A percentile compares a stretch with the other conserved stretches of the same genome.
These are phyloP conservation scores for Alaudala cheleensis DNA, from an alignment of 2,113 vertebrate genomes.

Conservation along the genomic window DNA sequence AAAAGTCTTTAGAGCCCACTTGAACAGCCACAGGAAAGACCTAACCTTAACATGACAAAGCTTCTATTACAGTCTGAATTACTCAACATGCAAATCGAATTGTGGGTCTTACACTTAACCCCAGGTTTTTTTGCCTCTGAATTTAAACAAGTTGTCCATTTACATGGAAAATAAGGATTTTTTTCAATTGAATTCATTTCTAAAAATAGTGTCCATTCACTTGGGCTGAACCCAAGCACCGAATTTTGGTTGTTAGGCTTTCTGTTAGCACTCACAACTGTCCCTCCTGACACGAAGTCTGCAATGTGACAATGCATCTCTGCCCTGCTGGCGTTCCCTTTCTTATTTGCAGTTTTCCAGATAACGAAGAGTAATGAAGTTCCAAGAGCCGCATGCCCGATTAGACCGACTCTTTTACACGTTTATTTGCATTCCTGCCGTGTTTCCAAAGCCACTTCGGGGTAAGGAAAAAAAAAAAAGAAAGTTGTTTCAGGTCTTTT, in stretches of 20 bases:
- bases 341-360: conserved; percentile 12
- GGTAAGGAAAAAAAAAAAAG: background rate
- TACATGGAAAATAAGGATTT: background rate
- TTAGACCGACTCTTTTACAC: background rate
- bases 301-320: background rate
- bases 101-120: conserved; percentile 34
- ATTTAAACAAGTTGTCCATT: conserved; percentile 39
- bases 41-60: conserved; percentile 61
- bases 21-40: conserved; percentile 60
- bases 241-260: background rate
- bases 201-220: background rate
- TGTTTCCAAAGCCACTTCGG: background rate
- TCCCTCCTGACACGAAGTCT: background rate
- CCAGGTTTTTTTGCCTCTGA: background rate
- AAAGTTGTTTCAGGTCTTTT: background rate
- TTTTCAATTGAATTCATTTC: background rate
- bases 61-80: conserved; percentile 34
- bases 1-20: conserved; percentile 51
- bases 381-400: background rate
- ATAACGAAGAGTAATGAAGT: conserved; percentile 22
- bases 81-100: conserved; percentile 58
- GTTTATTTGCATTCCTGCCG: background rate
- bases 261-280: background rate
- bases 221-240: background rate
- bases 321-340: background rate